A percentile compares a stretch with the other conserved stretches of the same genome.
These are phyloP conservation scores for Hanleya hanleyi DNA, from an alignment of 2,888 invertebrate species.

Conservation along the genomic window DNA sequence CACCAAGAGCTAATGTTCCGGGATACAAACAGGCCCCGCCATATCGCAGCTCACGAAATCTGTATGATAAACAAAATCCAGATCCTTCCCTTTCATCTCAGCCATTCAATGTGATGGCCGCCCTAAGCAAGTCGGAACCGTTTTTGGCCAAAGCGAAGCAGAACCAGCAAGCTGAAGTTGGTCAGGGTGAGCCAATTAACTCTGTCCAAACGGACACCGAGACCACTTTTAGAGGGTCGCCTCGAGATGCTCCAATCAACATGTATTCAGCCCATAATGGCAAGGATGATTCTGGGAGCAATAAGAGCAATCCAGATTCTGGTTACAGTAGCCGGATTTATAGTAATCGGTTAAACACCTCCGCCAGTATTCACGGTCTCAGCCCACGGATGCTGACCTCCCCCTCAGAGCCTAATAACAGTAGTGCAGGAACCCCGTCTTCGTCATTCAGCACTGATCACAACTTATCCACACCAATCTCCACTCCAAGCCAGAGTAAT, in stretches of 20 bases:
- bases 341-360: conserved; percentile 59
- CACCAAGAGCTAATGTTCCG: background rate
- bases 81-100: background rate
- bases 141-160: background rate
- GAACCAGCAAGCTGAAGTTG: background rate
- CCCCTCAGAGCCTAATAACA: conserved; percentile 27
- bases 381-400: conserved; percentile 20
- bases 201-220: conserved; percentile 13
- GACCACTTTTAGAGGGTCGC: conserved; percentile 20
- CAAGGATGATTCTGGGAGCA: conserved; percentile 68
- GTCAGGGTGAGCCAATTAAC: conserved; percentile 10
- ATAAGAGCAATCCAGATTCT: conserved; percentile 79
- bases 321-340: conserved; percentile 90
- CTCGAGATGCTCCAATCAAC: conserved; percentile 24
- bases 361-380: background rate
- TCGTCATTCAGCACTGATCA: conserved; percentile 63
- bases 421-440: conserved; percentile 56
- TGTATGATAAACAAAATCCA: background rate
- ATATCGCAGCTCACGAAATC: conserved; percentile 1
- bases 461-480: conserved; percentile 41
- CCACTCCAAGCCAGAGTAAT: background rate
- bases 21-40: conserved; percentile 14
- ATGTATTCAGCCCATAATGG: conserved; percentile 27
- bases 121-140: conserved; percentile 20
- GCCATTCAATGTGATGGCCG: background rate